These are phyloP conservation scores for Neogobius melanostomus DNA, from an alignment of 2,113 vertebrate species.

Conservation along the genomic window DNA sequence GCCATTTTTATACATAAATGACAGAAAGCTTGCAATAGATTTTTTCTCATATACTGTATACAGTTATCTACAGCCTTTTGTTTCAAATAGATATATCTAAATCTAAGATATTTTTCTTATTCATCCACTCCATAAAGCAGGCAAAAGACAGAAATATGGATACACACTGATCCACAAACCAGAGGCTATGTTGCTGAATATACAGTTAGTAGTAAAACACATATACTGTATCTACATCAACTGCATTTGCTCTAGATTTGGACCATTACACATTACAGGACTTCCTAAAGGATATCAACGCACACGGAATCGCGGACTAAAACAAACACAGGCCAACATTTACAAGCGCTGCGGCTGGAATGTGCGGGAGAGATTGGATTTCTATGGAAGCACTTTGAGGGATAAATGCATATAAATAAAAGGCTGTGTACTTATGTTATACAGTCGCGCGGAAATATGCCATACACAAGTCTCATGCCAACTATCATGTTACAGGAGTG, in stretches of 20 bases:
- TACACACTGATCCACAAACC: no score
- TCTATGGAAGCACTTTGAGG: constrained; percentile 40
- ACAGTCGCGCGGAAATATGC: constrained; percentile 36
- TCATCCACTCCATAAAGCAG: no score
- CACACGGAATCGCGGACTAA: constrained; percentile 54
- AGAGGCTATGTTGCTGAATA: no score
- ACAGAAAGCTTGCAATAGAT: no score
- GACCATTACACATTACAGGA: constrained; percentile 42
- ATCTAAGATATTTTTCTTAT: no score
- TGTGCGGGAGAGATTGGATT: constrained; percentile 41
- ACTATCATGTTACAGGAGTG: constrained; percentile 66
- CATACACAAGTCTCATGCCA: constrained; percentile 27
- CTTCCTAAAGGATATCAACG: constrained; percentile 56
- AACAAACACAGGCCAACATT: constrained; percentile 54
- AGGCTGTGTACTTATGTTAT: constrained; percentile 59
- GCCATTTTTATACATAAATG: no score
- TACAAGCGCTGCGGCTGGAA: constrained; percentile 32
- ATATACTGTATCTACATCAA: neutral
- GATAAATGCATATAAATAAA: constrained; percentile 38
- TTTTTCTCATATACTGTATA: no score
- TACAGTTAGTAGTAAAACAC: neutral
- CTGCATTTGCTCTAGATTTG: constrained; percentile 34
- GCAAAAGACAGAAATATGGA: no score
- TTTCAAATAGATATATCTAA: no score
- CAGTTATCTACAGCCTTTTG: no score